Percentiles rank a stretch among this genome's conserved stretches.
phyloP scores from a whole-genome alignment of 2,888 invertebrate species.

The Dryomyza anilis region DNA sequence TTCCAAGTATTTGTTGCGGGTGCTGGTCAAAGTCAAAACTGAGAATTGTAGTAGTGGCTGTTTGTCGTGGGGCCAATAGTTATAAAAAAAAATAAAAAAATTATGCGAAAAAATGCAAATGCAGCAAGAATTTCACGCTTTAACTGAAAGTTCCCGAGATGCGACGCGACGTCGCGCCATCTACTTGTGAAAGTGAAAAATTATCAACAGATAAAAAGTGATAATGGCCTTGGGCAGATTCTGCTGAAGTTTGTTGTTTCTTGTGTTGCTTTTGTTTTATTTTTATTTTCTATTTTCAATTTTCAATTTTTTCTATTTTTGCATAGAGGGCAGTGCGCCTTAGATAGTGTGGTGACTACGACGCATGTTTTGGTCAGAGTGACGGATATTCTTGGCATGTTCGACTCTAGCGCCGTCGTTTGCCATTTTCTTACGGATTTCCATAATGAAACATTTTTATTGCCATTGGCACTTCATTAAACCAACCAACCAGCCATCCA shows the following conservation, averaged over 20 bases:
- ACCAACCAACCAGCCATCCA: too few species aligned
- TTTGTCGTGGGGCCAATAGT: neutral
- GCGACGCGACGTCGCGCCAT: constrained; percentile 34
- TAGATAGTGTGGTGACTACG: constrained; percentile 27
- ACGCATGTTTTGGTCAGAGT: too few species aligned
- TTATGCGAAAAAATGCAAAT: constrained; percentile 15
- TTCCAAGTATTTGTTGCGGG: constrained; percentile 8
- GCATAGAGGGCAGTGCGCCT: neutral
- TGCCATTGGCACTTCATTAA: constrained; percentile 61
- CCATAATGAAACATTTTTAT: constrained; percentile 46
- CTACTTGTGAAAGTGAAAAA: constrained; percentile 59
- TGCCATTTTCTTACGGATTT: constrained; percentile 37
- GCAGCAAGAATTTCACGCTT: constrained; percentile 14
- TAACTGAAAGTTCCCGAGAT: neutral
- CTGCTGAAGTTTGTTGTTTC: constrained; percentile 24
- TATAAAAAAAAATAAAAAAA: too few species aligned
- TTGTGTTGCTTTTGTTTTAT: constrained; percentile 26
- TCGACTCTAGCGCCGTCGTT: neutral
- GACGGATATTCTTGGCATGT: too few species aligned
- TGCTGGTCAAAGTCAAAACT: neutral
- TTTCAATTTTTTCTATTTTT: constrained; percentile 18
- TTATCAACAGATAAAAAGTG: constrained; percentile 42
- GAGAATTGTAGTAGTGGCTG: neutral
- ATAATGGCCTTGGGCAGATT: constrained; percentile 22
- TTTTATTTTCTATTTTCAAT: constrained; percentile 23